Evolutionary conservation across 2,888 invertebrate species (phyloP).

Genomic region (Argyresthia albistria): DNA sequence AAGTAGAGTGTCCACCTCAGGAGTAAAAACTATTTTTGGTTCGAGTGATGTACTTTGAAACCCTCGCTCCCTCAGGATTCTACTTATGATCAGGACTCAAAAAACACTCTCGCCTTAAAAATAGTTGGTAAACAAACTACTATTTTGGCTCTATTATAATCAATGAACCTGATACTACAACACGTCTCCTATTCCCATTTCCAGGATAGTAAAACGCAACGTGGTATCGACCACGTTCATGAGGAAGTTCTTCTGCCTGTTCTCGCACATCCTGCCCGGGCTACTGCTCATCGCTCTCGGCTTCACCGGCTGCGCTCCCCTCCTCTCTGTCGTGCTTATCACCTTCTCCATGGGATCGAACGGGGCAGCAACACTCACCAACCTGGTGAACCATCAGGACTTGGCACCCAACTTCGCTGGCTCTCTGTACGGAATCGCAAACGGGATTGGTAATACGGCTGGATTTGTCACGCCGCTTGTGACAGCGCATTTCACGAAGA

Average conservation of each 20-base stretch:
- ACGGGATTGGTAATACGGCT: constrained; percentile 79
- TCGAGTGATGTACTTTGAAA: no score
- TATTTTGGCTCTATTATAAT: no score
- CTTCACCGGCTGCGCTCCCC: constrained; percentile 74
- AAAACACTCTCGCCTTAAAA: no score
- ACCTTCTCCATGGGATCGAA: constrained; percentile 79
- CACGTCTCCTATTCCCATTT: constrained; percentile 11
- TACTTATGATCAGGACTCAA: no score
- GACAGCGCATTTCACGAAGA: constrained; percentile 76
- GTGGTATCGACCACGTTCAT: constrained; percentile 66
- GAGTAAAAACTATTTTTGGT: no score
- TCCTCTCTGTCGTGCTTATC: constrained; percentile 76
- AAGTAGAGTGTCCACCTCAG: no score
- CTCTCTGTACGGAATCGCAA: constrained; percentile 82
- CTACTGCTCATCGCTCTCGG: constrained; percentile 68
- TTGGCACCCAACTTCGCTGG: constrained; percentile 85
- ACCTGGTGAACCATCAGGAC: constrained; percentile 79
- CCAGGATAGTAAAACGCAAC: constrained; percentile 62
- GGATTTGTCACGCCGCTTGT: constrained; percentile 82
- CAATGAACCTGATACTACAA: no score
- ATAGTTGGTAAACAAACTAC: no score
- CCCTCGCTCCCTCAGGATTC: no score
- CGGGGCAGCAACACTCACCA: constrained; percentile 74
- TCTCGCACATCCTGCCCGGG: constrained; percentile 73
- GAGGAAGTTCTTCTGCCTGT: constrained; percentile 77